A percentile compares a stretch with the other conserved stretches of the same genome.
Evolutionary conservation across 2,113 vertebrate species (phyloP).

Genomic region (Marmota flaviventris): DNA sequence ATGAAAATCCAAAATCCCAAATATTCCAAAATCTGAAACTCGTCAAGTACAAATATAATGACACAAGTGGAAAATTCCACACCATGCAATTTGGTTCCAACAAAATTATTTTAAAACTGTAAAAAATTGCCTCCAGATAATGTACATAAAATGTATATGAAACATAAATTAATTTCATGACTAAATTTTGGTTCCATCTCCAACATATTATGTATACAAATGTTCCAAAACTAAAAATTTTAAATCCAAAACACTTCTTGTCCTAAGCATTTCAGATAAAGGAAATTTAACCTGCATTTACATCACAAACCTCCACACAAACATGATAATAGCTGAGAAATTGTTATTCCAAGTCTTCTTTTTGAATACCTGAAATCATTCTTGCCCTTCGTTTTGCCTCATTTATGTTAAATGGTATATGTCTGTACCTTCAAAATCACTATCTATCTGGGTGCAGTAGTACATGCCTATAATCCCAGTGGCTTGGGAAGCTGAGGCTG

Average conservation of each 20-base stretch:
- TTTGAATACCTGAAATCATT: slow-evolving; percentile 37
- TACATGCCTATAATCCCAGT: too few species aligned
- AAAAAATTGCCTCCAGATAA: neutral
- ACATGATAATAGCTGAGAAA: slow-evolving; percentile 57
- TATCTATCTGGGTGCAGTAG: too few species aligned
- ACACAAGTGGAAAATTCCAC: neutral
- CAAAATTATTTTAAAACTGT: neutral
- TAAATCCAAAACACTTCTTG: neutral
- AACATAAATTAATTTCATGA: neutral
- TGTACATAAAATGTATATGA: neutral
- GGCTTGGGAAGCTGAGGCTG: too few species aligned
- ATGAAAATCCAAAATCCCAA: neutral
- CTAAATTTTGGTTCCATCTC: neutral
- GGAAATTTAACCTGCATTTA: slow-evolving; percentile 17
- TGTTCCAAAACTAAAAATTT: neutral
- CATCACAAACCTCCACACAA: slow-evolving; percentile 20
- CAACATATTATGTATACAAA: neutral
- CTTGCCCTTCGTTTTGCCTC: slow-evolving; percentile 13
- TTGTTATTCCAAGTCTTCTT: neutral
- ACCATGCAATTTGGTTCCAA: neutral
- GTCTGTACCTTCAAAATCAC: neutral
- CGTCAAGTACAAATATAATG: neutral
- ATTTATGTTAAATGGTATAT: neutral
- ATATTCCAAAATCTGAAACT: neutral
- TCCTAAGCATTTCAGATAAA: neutral